Base-by-base conservation (phyloP, 1,140 invertebrate species). In the Atta cephalotes region DNA sequence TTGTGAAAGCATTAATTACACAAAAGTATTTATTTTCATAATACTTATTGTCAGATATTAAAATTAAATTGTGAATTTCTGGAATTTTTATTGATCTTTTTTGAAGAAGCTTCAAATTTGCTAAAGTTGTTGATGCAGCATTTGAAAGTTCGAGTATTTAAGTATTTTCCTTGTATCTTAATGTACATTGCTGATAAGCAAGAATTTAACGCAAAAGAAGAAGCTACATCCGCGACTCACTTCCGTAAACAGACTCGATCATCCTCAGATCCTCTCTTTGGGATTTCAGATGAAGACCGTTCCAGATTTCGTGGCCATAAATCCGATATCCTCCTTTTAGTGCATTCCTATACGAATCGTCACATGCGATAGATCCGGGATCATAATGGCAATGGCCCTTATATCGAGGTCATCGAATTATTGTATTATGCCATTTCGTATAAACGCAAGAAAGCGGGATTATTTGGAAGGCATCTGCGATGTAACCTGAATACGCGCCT, bases 331-430 rank as follows among this genome's bases (percentile, higher is more conserved):
- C 63, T 21, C 25, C 58, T 84, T 76, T 84, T 76, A 72, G 25
- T 84, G 28, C 39, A 28, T 35, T 60, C 21, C 80, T 18, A 76
- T 84, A 76, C 25, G 14, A 82, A 6, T 66, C 68, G 25, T 72
- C 53, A 31, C 53, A 18, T 16, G 39, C 12, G 28, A 49, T 63
- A 51, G 56, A 21, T 18, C n/a, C 25, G 6, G 39, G 53, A 82
- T 82, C 80, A 82, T 74, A 39, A 25, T 3, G 25, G 12, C 16
- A 49, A 60, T 71, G 35, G 16, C 25, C 25, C 12, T 82, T 84
- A 74, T 63, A 84, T 84, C 68, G 53, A 1, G 68, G 80, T 82
- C 70, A 84, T 84, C 56, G 56, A 71, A 74, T 63, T 74, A 76
- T 74, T 74, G 56, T 35, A 18, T 12, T 25, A 14, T 56, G 3